Conservation (phyloP, 2,113 vertebrate species). For the Cygnus atratus region DNA sequence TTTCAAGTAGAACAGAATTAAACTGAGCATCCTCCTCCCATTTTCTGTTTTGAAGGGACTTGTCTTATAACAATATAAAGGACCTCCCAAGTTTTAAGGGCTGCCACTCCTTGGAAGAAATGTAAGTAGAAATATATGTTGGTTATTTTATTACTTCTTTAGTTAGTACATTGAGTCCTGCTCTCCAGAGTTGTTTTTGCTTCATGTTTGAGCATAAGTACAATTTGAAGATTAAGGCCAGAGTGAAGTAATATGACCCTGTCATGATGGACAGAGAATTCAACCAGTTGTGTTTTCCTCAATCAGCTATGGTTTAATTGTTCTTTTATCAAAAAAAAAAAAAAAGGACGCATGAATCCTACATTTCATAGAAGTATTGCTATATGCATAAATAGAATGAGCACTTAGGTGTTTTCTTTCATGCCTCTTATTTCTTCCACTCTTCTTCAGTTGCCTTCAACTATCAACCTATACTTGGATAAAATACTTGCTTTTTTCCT, state of each 20-base stretch:
- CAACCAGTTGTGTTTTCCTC: not conserved
- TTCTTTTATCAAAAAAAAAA: not conserved
- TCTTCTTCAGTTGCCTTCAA: not conserved
- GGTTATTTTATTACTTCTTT: not conserved
- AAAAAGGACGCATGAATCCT: not conserved
- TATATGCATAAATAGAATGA: not conserved
- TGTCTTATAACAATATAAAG: constrained; percentile 92
- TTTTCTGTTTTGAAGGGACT: constrained; percentile 80
- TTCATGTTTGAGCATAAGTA: not conserved
- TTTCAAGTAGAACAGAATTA: not conserved
- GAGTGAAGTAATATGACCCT: not conserved
- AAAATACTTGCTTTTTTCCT: not conserved
- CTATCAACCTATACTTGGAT: not conserved
- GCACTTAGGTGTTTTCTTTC: not conserved
- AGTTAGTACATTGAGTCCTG: not conserved
- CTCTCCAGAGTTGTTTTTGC: not conserved
- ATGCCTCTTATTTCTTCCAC: not conserved
- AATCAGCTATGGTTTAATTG: not conserved
- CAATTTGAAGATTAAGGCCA: not conserved
- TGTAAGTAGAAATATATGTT: constrained; percentile 83
- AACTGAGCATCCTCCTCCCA: not conserved
- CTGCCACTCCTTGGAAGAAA: constrained; percentile 90
- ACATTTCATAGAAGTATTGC: not conserved
- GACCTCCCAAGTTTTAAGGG: constrained; percentile 88
- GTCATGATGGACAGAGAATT: not conserved